Evolutionary conservation across 2,113 vertebrate genomes (phyloP).

Genomic region (Numenius arquata): DNA sequence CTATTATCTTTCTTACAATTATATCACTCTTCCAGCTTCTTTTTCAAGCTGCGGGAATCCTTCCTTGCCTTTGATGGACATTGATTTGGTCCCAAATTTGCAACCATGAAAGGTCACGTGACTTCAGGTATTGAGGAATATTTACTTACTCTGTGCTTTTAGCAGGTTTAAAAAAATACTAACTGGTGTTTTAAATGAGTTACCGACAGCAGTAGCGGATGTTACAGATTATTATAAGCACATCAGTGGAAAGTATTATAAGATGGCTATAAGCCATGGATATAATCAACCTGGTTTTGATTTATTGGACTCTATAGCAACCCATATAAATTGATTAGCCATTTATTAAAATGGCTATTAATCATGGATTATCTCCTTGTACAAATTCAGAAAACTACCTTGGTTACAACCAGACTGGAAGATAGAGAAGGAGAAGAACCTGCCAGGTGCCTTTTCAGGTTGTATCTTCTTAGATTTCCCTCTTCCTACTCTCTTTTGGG

Average conservation of each 20-base stretch:
- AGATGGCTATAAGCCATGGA: constrained; percentile 37
- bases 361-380: background rate
- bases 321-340: constrained; percentile 45
- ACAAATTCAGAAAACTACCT: background rate
- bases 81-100: background rate
- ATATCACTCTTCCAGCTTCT: background rate
- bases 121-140: background rate
- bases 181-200: background rate
- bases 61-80: background rate
- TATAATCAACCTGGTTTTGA: constrained; percentile 18
- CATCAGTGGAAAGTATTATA: constrained; percentile 46
- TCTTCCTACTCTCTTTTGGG: background rate
- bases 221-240: constrained; percentile 44
- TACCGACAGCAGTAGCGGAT: constrained; percentile 4
- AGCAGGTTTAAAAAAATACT: background rate
- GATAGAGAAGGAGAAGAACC: background rate
- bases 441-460: background rate
- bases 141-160: background rate
- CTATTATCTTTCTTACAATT: background rate
- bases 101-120: background rate
- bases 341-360: constrained; percentile 23
- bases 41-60: background rate
- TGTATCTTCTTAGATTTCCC: background rate
- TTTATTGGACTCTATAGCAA: constrained; percentile 31
- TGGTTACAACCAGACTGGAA: background rate